A percentile compares a stretch with the other conserved stretches of the same genome.
phyloP scores from a whole-genome alignment of 2,797 vertebrate genomes.

The Kryptolebias ocellatus region DNA sequence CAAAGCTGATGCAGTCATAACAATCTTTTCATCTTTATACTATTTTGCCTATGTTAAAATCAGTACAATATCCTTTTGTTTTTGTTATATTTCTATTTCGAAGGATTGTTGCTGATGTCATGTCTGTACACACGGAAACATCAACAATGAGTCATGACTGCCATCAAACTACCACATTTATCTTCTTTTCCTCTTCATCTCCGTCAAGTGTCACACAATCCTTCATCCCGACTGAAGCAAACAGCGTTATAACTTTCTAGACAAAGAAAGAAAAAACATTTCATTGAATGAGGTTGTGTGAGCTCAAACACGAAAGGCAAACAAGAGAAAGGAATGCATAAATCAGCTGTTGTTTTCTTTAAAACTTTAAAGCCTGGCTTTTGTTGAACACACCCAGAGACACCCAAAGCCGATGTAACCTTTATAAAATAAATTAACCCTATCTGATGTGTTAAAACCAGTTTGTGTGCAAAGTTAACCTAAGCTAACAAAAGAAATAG shows the following conservation, averaged over 20 bases:
- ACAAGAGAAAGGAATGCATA: constrained; percentile 23
- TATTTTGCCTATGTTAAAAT: too few species aligned
- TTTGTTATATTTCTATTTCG: too few species aligned
- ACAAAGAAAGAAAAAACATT: constrained; percentile 46
- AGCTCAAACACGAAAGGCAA: constrained; percentile 34
- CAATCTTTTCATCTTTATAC: too few species aligned
- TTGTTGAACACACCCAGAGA: constrained; percentile 18
- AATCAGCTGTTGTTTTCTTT: constrained; percentile 29
- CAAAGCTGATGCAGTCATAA: too few species aligned
- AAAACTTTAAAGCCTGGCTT: constrained; percentile 8
- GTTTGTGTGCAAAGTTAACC: constrained; percentile 18
- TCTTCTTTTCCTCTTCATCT: constrained; percentile 3
- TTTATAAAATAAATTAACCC: constrained; percentile 17
- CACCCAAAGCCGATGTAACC: constrained; percentile 5
- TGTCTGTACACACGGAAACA: not conserved
- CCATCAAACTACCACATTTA: constrained; percentile 3
- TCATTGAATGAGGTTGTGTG: not conserved
- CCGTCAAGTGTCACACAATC: constrained; percentile 27
- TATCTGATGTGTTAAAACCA: constrained; percentile 19
- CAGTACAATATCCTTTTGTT: too few species aligned
- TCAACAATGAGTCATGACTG: not conserved
- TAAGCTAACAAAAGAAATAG: too few species aligned
- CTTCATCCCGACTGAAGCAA: constrained; percentile 45
- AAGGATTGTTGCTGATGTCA: too few species aligned
- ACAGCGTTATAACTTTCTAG: not conserved